Base-by-base conservation (phyloP, 2,113 vertebrate genomes). In the Rhodinocichla rosea region DNA sequence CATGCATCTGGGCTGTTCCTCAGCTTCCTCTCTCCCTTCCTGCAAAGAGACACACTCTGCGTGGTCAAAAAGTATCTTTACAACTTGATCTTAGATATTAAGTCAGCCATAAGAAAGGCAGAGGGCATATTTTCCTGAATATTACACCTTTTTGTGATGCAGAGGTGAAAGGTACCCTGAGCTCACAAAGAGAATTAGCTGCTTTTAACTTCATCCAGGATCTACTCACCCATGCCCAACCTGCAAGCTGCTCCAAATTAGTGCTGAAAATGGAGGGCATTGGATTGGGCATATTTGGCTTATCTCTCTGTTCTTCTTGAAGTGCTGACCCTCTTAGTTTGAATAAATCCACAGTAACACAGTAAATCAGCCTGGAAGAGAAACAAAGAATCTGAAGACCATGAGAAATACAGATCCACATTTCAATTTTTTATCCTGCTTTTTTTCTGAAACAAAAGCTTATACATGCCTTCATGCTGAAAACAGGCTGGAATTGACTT, bases 371-470 rank as follows among this genome's bases (percentile, higher is more conserved):
- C n/a, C 71, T 85, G 74, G 81, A 89, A 74, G 70, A 77, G 55
- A 91, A 92, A 96, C 49, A 85, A 95, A 86, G 69, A 92, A 76
- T 67, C 49, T 55, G 77, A 92, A 64, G 84, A 68, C 69, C 37
- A 24, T 75, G 64, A 77, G 65, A 76, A 93, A 74, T 30, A 52
- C 2, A 75, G 68, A 26, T 77, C 76, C 0, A 0, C 37, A 33
- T 89, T 87, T 89, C 59, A 35, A 10, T 22, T 71, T 86, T 75
- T 52, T 56, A 19, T 26, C n/a, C 37, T 59, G 47, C 16, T 47
- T 40, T 76, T 65, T 37, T 92, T 73, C 68, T 70, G 68, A 77
- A 60, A 56, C 15, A 33, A 90, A 83, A 57, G 52, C 24, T 70
- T 86, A 50, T 40, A 49, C 20, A 18, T 57, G 67, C 27, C 39